Evolutionary conservation across 30 jellyfish, hydroid and myxozoan species (phyloP).

Genomic region (Clytia hemisphaerica): DNA sequence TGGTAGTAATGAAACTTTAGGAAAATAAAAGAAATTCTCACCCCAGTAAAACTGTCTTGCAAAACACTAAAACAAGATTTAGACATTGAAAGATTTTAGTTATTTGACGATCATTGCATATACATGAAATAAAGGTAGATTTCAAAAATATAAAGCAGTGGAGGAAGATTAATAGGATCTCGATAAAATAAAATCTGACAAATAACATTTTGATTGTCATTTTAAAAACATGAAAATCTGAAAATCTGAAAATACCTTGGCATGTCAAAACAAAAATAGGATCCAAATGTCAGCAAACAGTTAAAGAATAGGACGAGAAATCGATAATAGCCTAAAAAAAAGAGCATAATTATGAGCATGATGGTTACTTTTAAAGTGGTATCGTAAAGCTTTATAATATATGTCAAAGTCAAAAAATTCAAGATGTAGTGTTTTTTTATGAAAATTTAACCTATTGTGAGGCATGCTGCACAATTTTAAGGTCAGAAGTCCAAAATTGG

Average conservation of each 20-base stretch:
- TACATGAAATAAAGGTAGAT: too few relatives aligned
- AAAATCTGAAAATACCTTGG: conserved; percentile 49
- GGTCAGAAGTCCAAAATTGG: too few relatives aligned
- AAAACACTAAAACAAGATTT: conserved; percentile 55
- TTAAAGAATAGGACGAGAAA: conserved; percentile 51
- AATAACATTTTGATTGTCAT: not conserved
- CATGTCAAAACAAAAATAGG: conserved; percentile 83
- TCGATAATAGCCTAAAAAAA: conserved; percentile 54
- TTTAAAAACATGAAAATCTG: not conserved
- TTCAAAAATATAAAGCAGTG: not conserved
- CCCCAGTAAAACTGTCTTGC: conserved; percentile 67
- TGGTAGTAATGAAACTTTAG: not conserved
- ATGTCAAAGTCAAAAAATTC: too few relatives aligned
- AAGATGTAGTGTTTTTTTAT: too few relatives aligned
- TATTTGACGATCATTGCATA: not conserved
- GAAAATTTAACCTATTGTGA: too few relatives aligned
- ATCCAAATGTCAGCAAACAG: conserved; percentile 79
- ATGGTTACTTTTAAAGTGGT: too few relatives aligned
- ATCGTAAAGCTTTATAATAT: too few relatives aligned
- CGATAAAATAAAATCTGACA: not conserved
- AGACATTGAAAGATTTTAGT: not conserved
- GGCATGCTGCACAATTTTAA: too few relatives aligned
- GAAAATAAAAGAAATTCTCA: conserved; percentile 10
- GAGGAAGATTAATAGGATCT: too few relatives aligned
- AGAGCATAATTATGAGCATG: not conserved